Conservation (phyloP, 2,888 invertebrate genomes). For the Gnatocerus cornutus region DNA sequence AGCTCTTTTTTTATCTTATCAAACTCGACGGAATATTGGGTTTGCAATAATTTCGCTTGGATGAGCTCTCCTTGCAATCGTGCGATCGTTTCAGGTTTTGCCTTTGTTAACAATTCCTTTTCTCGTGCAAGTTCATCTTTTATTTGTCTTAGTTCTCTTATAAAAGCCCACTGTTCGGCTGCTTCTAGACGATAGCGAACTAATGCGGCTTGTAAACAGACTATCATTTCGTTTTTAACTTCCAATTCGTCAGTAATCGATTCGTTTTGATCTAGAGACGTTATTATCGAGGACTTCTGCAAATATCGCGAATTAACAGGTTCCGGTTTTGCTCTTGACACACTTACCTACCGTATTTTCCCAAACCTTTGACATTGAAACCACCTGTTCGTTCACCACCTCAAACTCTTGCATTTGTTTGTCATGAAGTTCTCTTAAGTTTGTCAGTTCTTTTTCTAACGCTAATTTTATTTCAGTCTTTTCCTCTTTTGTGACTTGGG, state of each 20-base stretch:
- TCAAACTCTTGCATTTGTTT: conserved; percentile 17
- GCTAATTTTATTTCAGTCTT: not conserved
- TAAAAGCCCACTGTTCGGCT: conserved; percentile 30
- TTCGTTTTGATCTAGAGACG: conserved; percentile 12
- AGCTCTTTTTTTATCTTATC: conserved; percentile 17
- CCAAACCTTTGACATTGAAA: conserved; percentile 6
- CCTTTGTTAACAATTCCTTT: conserved; percentile 15
- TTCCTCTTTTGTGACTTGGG: conserved; percentile 10
- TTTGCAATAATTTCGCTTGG: conserved; percentile 4
- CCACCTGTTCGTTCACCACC: conserved; percentile 1
- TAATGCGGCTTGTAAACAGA: conserved; percentile 33
- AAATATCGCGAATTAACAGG: conserved; percentile 5
- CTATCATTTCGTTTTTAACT: conserved; percentile 31
- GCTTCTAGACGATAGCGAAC: conserved; percentile 15
- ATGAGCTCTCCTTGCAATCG: conserved; percentile 31
- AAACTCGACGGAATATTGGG: conserved; percentile 9
- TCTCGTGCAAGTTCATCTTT: conserved; percentile 29
- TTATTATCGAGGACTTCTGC: not conserved
- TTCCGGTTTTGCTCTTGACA: not conserved
- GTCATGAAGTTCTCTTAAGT: conserved; percentile 7
- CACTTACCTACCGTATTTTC: conserved; percentile 26
- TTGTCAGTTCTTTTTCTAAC: conserved; percentile 7
- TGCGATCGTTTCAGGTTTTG: conserved; percentile 31
- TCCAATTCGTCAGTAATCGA: conserved; percentile 16
- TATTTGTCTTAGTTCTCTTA: conserved; percentile 17